phyloP scores from a whole-genome alignment of 2,888 invertebrate species.

The Drosophila barbarae region DNA sequence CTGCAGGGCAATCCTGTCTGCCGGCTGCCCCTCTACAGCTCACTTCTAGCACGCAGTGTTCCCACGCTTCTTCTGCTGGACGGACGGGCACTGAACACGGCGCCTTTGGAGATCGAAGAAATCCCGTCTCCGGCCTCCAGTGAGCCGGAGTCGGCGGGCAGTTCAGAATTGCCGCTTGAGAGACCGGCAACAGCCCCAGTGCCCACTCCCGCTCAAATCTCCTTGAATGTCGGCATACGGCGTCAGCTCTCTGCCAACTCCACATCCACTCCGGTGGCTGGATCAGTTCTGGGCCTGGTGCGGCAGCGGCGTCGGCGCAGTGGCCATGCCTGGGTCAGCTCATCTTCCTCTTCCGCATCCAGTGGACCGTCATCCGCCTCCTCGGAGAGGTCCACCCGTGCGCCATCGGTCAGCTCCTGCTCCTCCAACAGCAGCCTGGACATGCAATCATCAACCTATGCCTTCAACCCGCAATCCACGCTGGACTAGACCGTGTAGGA shows the following conservation, averaged over 20 bases:
- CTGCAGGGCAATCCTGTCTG: conserved; percentile 81
- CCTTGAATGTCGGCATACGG: conserved; percentile 35
- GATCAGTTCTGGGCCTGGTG: conserved; percentile 71
- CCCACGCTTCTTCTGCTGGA: conserved; percentile 79
- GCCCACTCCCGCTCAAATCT: conserved; percentile 34
- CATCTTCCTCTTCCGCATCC: conserved; percentile 47
- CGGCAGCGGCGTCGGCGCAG: conserved; percentile 59
- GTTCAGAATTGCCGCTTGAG: conserved; percentile 37
- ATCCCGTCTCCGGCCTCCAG: conserved; percentile 57
- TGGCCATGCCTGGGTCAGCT: conserved; percentile 64
- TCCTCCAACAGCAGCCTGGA: conserved; percentile 63
- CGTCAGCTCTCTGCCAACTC: conserved; percentile 40
- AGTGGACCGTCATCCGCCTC: conserved; percentile 59
- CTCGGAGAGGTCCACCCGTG: conserved; percentile 63
- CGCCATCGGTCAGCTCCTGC: conserved; percentile 62
- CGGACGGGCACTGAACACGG: conserved; percentile 63
- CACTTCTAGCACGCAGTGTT: conserved; percentile 76
- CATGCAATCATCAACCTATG: conserved; percentile 49
- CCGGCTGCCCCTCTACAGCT: conserved; percentile 74
- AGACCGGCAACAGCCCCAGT: conserved; percentile 57
- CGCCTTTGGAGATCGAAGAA: conserved; percentile 25
- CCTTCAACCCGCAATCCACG: conserved; percentile 49
- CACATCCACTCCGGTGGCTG: conserved; percentile 66
- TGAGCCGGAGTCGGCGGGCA: conserved; percentile 39
- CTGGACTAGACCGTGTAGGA: conserved; percentile 37